These are phyloP conservation scores for Uloborus plumipes DNA, from an alignment of 2,888 invertebrate species.

Conservation along the genomic window DNA sequence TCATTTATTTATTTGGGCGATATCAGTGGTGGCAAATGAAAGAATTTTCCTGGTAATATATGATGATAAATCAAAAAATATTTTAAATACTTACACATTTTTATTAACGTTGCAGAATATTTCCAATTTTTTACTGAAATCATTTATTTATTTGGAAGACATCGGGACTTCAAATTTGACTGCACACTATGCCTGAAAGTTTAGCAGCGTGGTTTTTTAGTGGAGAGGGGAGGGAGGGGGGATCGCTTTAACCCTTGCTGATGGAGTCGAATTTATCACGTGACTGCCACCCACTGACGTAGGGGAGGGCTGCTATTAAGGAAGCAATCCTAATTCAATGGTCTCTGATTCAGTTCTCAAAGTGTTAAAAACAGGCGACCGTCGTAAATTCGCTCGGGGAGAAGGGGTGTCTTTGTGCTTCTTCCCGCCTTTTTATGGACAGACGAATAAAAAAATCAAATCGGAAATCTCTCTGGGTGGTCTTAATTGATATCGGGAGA, in stretches of 20 bases:
- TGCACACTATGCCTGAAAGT: background rate
- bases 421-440: constrained; percentile 43
- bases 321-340: constrained; percentile 31
- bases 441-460: constrained; percentile 22
- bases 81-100: too few relatives aligned
- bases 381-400: constrained; percentile 33
- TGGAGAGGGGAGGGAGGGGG: too few relatives aligned
- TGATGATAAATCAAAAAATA: too few relatives aligned
- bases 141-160: too few relatives aligned
- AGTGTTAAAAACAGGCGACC: constrained; percentile 41
- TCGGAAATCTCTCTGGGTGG: constrained; percentile 42
- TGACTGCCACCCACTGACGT: constrained; percentile 27
- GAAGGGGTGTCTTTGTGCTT: constrained; percentile 8
- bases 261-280: constrained; percentile 27
- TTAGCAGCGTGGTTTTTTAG: background rate
- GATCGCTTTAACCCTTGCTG: too few relatives aligned
- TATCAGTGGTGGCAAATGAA: too few relatives aligned
- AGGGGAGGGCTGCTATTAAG: constrained; percentile 19
- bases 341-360: constrained; percentile 49
- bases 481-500: constrained; percentile 57
- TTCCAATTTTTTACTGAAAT: too few relatives aligned
- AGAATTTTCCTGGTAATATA: too few relatives aligned
- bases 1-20: too few relatives aligned
- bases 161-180: too few relatives aligned
- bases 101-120: too few relatives aligned